Conservation (phyloP, 2,113 vertebrate genomes). For the Prochilodus magdalenae region DNA sequence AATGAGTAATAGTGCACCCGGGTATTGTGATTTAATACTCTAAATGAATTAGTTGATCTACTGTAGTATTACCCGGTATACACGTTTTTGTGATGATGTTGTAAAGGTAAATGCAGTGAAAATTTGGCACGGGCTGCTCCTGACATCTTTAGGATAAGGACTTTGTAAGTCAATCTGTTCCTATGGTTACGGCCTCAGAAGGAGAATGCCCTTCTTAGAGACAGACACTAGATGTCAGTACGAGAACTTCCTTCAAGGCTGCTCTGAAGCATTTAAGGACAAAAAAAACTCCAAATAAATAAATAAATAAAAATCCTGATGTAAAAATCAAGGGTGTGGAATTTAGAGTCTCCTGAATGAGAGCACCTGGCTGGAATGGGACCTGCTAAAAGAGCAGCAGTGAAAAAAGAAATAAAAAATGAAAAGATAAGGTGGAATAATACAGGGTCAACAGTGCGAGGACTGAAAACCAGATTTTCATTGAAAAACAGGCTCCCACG, state of each 20-base stretch:
- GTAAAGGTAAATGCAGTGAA: not conserved
- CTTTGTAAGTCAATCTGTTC: constrained; percentile 75
- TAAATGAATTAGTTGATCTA: too few species aligned
- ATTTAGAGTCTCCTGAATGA: not conserved
- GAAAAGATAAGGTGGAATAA: constrained; percentile 44
- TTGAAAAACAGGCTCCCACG: constrained; percentile 51
- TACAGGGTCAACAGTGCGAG: constrained; percentile 43
- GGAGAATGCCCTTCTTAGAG: constrained; percentile 32
- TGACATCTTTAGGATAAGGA: constrained; percentile 18
- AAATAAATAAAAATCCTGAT: not conserved
- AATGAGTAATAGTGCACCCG: too few species aligned
- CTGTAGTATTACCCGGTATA: too few species aligned
- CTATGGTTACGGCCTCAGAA: constrained; percentile 44
- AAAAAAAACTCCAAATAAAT: not conserved
- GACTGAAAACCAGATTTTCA: constrained; percentile 48
- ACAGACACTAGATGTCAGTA: constrained; percentile 67
- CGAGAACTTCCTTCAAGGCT: constrained; percentile 47
- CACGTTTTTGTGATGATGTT: too few species aligned
- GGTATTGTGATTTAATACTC: too few species aligned
- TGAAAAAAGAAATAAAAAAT: not conserved
- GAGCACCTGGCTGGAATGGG: constrained; percentile 27
- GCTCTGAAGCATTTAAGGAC: constrained; percentile 15
- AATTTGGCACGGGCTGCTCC: not conserved
- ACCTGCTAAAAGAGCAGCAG: constrained; percentile 49
- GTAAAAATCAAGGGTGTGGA: constrained; percentile 11